Percentiles rank a stretch among this genome's conserved stretches.
Conservation (phyloP, 2,797 vertebrate species). For the Anniella stebbinsi region DNA sequence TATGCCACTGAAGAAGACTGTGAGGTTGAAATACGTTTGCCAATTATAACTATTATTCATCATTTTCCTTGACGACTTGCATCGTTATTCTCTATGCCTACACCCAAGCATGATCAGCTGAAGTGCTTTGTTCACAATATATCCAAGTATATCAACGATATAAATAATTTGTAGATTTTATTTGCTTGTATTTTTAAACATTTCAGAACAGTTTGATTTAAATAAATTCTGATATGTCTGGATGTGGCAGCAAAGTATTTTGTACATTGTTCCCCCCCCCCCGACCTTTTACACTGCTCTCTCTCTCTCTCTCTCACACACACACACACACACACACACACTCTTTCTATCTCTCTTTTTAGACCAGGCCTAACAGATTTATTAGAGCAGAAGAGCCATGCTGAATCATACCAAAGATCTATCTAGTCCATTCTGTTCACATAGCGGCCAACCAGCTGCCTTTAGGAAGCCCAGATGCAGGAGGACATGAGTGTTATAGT, state of each 20-base stretch:
- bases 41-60: conserved; percentile 13
- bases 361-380: background rate
- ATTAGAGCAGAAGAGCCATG: no score
- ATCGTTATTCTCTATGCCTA: background rate
- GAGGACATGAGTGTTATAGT: no score
- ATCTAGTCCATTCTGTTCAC: no score
- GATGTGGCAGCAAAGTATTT: background rate
- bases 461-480: no score
- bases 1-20: background rate
- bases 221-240: background rate
- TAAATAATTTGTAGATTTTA: background rate
- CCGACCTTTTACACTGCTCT: background rate
- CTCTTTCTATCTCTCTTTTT: no score
- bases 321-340: no score
- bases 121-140: background rate
- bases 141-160: conserved; percentile 1
- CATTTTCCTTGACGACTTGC: background rate
- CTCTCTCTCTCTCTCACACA: no score
- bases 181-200: background rate
- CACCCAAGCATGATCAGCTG: background rate
- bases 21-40: background rate
- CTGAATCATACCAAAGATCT: no score
- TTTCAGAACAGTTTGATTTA: background rate
- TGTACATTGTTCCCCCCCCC: background rate
- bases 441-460: no score